Percentiles rank a stretch among this genome's conserved stretches.
phyloP scores from a whole-genome alignment of 2,888 invertebrate genomes.

The Temnothorax rugatulus region DNA sequence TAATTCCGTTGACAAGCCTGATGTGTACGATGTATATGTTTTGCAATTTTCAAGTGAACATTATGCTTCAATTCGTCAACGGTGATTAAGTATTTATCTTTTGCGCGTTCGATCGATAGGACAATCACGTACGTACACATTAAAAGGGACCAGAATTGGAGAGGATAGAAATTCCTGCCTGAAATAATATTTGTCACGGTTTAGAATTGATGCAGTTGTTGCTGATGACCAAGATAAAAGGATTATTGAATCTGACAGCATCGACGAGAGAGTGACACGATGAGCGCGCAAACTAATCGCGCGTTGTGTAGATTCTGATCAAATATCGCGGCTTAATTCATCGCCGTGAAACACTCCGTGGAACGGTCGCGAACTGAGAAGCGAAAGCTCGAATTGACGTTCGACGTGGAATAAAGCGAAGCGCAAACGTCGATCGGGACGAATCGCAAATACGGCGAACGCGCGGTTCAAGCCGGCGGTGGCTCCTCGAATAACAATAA shows the following conservation, averaged over 20 bases:
- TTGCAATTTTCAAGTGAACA: background rate
- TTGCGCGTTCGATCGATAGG: background rate
- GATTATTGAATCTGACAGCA: background rate
- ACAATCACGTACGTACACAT: too few species aligned
- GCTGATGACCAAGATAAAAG: slow-evolving; percentile 16
- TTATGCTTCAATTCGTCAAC: background rate
- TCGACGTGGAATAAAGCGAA: slow-evolving; percentile 37
- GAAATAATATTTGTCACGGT: slow-evolving; percentile 22
- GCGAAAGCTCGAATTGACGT: slow-evolving; percentile 17
- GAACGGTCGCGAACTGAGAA: slow-evolving; percentile 39
- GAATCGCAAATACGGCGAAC: slow-evolving; percentile 25
- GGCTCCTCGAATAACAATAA: slow-evolving; percentile 58
- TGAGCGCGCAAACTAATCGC: slow-evolving; percentile 22
- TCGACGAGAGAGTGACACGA: background rate
- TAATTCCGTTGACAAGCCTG: slow-evolving; percentile 16
- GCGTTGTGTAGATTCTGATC: slow-evolving; percentile 10
- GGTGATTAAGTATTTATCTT: background rate
- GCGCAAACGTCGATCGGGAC: slow-evolving; percentile 25
- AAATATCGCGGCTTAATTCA: slow-evolving; percentile 55
- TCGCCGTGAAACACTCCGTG: slow-evolving; percentile 30
- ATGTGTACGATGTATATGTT: background rate
- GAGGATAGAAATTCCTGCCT: background rate
- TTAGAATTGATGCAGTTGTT: background rate
- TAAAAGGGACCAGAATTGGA: background rate
- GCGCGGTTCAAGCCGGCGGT: slow-evolving; percentile 8